phyloP scores from a whole-genome alignment of 1,140 invertebrate species.

The Catajapyx aquilonaris region DNA sequence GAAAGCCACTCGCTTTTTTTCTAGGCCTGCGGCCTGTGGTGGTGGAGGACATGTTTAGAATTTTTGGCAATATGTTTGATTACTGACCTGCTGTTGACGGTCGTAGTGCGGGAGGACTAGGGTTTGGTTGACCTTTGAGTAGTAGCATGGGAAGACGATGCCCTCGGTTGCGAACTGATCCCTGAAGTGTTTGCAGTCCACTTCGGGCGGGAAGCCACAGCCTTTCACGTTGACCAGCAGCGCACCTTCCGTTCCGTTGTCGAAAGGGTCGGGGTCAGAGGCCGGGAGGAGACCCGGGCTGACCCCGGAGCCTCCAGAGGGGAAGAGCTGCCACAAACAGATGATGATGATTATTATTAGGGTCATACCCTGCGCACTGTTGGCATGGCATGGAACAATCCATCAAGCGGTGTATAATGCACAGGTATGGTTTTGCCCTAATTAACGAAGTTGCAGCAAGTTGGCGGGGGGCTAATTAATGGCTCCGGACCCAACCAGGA shows the following conservation, averaged over 20 bases:
- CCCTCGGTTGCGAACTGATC: slow-evolving; percentile 48
- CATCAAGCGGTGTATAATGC: too few species aligned
- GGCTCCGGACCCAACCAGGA: too few species aligned
- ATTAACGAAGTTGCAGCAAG: too few species aligned
- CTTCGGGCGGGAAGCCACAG: slow-evolving; percentile 68
- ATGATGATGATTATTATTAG: background rate
- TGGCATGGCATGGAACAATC: too few species aligned
- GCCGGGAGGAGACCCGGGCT: background rate
- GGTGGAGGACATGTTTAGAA: too few species aligned
- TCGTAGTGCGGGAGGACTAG: slow-evolving; percentile 58
- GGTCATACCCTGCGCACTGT: background rate
- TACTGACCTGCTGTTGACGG: slow-evolving; percentile 51
- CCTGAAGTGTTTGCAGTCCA: slow-evolving; percentile 66
- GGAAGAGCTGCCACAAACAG: background rate
- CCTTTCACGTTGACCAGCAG: slow-evolving; percentile 60
- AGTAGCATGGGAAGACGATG: slow-evolving; percentile 58
- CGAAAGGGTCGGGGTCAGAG: background rate
- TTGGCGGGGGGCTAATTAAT: too few species aligned
- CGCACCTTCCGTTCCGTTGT: slow-evolving; percentile 25
- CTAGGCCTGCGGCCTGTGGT: too few species aligned
- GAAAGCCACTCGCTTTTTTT: too few species aligned
- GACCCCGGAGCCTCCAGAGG: background rate
- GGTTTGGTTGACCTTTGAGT: slow-evolving; percentile 55
- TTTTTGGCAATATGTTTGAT: too few species aligned
- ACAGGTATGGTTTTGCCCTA: too few species aligned